These are phyloP conservation scores for Sapajus apella DNA, from an alignment of 2,113 vertebrate species.

Conservation along the genomic window DNA sequence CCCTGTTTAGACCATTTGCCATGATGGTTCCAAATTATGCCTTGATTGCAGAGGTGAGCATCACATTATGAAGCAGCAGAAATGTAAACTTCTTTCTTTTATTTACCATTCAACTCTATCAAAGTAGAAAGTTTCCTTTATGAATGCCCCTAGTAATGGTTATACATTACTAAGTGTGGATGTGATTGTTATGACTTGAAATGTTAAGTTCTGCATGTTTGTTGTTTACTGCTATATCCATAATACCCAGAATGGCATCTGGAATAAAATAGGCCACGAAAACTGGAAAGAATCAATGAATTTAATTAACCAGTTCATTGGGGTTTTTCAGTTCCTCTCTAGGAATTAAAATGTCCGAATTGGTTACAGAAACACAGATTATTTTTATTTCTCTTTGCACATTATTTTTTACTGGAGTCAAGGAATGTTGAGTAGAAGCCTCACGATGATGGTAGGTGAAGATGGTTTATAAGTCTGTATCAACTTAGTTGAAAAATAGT, in stretches of 20 bases:
- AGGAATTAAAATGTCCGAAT: background rate
- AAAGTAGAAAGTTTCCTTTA: background rate
- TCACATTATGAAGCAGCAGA: background rate
- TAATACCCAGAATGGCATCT: background rate
- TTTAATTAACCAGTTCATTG: background rate
- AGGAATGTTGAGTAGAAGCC: background rate
- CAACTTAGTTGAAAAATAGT: background rate
- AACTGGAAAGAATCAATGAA: background rate
- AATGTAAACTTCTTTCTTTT: background rate
- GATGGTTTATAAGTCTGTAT: background rate
- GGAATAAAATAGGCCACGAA: background rate
- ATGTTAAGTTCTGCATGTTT: background rate
- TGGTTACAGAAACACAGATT: background rate
- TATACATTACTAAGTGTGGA: background rate
- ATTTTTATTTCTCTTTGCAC: background rate
- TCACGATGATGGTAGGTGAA: background rate
- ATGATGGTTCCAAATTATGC: constrained; percentile 96
- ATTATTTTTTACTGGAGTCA: constrained; percentile 14
- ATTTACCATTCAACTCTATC: background rate
- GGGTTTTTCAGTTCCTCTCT: background rate
- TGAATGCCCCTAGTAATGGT: background rate
- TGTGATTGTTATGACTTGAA: background rate
- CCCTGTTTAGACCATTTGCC: constrained; percentile 92
- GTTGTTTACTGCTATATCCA: background rate
- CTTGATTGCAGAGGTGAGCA: constrained; percentile 91